These are phyloP conservation scores for Anthoscopus minutus DNA, from an alignment of 2,113 vertebrate genomes.

Conservation along the genomic window DNA sequence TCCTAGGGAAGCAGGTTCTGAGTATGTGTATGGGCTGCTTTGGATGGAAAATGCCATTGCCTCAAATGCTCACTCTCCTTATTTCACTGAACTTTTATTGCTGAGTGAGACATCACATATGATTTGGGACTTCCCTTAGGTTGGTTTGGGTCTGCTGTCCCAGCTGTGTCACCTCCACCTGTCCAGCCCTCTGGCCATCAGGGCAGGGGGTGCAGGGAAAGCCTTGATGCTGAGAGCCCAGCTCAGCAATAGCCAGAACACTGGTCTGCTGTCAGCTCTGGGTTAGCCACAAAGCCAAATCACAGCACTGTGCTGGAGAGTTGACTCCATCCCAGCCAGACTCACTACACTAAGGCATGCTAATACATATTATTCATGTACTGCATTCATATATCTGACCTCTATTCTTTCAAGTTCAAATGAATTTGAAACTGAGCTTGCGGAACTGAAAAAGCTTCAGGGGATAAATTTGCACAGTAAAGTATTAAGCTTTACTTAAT, in stretches of 20 bases:
- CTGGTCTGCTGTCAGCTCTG: background rate
- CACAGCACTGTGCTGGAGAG: background rate
- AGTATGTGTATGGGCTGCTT: rapidly evolving
- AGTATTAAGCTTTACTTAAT: conserved; percentile 34
- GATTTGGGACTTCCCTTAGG: no score
- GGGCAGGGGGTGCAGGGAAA: background rate
- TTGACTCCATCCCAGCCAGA: background rate
- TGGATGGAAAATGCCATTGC: background rate
- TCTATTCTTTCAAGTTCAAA: background rate
- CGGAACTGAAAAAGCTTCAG: background rate
- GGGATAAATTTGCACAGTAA: conserved; percentile 13
- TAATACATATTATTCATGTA: background rate
- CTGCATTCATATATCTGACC: background rate
- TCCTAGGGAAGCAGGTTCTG: background rate
- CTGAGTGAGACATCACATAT: rapidly evolving
- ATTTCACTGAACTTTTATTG: background rate
- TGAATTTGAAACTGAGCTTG: background rate
- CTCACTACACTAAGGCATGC: background rate
- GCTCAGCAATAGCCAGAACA: background rate
- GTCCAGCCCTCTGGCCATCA: background rate
- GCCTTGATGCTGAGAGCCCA: background rate
- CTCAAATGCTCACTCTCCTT: background rate
- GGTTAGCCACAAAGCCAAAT: background rate
- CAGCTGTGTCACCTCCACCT: background rate
- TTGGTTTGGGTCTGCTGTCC: background rate